phyloP scores from a whole-genome alignment of 2,888 invertebrate species.

The Phaedon cochleariae region DNA sequence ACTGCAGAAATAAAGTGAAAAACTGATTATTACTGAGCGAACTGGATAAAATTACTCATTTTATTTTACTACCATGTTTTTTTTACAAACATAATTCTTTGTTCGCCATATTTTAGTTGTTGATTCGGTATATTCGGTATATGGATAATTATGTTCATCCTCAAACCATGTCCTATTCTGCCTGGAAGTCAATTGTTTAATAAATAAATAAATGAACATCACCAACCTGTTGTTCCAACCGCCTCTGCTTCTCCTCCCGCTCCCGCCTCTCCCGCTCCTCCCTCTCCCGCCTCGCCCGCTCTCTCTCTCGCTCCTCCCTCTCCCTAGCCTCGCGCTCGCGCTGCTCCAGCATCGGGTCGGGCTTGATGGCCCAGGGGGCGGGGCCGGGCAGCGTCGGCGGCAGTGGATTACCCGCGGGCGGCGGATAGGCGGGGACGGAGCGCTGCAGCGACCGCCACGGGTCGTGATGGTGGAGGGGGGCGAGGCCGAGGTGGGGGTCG shows the following conservation, averaged over 20 bases:
- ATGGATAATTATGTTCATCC: no score
- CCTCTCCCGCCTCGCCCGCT: constrained; percentile 66
- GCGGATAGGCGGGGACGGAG: constrained; percentile 62
- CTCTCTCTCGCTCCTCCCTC: constrained; percentile 68
- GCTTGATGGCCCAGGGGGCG: constrained; percentile 72
- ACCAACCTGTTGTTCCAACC: constrained; percentile 64
- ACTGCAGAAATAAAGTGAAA: no score
- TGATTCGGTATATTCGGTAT: no score
- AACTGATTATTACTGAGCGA: no score
- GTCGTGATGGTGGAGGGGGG: constrained; percentile 69
- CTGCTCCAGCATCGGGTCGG: constrained; percentile 67
- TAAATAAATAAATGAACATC: no score
- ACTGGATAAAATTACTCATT: no score
- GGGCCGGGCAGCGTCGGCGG: constrained; percentile 61
- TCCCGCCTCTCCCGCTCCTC: constrained; percentile 70
- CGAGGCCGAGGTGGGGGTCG: constrained; percentile 51
- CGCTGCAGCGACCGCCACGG: constrained; percentile 76
- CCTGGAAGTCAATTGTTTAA: no score
- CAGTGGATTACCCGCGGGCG: constrained; percentile 62
- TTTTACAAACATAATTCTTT: no score
- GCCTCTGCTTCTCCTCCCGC: constrained; percentile 62
- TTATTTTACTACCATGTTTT: no score
- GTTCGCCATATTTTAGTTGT: no score
- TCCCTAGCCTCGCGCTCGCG: constrained; percentile 72
- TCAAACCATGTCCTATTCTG: no score